Evolutionary conservation across 2,888 invertebrate genomes (phyloP).

Genomic region (Tortricodes alternella): DNA sequence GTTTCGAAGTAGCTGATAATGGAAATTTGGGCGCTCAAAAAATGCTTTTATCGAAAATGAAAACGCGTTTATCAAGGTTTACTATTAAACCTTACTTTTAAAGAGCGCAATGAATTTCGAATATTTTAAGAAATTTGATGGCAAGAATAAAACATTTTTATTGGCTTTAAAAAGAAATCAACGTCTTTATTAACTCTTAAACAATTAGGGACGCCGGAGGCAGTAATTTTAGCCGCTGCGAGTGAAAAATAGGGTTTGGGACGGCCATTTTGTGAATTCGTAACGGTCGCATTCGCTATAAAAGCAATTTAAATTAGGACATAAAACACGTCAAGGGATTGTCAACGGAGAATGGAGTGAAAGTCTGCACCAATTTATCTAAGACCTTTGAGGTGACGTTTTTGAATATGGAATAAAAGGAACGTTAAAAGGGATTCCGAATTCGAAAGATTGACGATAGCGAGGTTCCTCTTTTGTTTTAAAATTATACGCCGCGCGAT

Average conservation of each 20-base stretch:
- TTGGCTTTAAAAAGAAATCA: constrained; percentile 14
- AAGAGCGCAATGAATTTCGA: not conserved
- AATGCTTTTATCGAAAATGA: not conserved
- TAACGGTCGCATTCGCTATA: constrained; percentile 61
- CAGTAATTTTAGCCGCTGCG: constrained; percentile 54
- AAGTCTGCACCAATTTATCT: constrained; percentile 59
- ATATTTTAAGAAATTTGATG: not conserved
- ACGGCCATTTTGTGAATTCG: constrained; percentile 50
- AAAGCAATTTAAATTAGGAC: constrained; percentile 63
- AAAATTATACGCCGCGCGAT: constrained; percentile 24
- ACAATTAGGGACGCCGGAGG: constrained; percentile 55
- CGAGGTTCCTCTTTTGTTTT: constrained; percentile 45
- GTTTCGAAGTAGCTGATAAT: not conserved
- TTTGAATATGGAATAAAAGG: constrained; percentile 48
- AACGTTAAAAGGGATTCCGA: constrained; percentile 50
- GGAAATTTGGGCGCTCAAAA: not conserved
- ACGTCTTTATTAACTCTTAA: constrained; percentile 47
- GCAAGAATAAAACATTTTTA: constrained; percentile 5
- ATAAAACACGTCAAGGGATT: constrained; percentile 74
- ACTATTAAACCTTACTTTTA: not conserved
- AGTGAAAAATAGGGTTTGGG: constrained; percentile 58
- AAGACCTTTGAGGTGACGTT: constrained; percentile 56
- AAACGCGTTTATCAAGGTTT: not conserved
- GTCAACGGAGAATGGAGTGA: constrained; percentile 63
- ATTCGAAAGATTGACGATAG: constrained; percentile 53